Evolutionary conservation across 2,797 vertebrate species (phyloP).

Genomic region (Mus caroli): DNA sequence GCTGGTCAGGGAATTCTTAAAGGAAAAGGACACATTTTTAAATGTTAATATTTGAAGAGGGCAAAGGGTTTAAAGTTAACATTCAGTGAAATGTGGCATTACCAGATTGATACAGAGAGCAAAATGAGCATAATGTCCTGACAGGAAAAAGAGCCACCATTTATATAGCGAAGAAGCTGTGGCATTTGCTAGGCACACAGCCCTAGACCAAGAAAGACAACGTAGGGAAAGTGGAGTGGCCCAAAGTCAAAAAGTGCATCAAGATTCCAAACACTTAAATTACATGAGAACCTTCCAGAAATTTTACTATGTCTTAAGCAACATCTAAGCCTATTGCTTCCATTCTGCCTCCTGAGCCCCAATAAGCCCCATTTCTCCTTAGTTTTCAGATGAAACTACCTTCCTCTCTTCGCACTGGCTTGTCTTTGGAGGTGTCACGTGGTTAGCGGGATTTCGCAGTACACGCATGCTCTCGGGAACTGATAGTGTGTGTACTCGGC

Average conservation of each 20-base stretch:
- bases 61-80: not conserved
- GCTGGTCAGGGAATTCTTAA: slow-evolving; percentile 82
- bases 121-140: not conserved
- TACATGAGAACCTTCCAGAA: not conserved
- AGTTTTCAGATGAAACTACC: not conserved
- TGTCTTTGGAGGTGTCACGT: not conserved
- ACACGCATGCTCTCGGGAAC: not conserved
- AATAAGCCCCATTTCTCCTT: not conserved
- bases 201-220: not conserved
- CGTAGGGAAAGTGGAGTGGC: not conserved
- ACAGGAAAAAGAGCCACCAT: not conserved
- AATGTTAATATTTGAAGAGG: slow-evolving; percentile 57
- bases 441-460: not conserved
- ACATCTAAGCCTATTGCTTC: not conserved
- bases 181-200: not conserved
- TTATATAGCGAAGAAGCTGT: not conserved
- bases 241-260: not conserved
- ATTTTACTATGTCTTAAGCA: not conserved
- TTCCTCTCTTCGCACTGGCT: not conserved
- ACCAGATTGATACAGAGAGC: not conserved
- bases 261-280: not conserved
- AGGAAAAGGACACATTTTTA: slow-evolving; percentile 75
- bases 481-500: accelerated
- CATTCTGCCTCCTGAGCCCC: not conserved
- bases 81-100: not conserved